Evolutionary conservation across 2,113 vertebrate genomes (phyloP).

Genomic region (Hassar affinis): DNA sequence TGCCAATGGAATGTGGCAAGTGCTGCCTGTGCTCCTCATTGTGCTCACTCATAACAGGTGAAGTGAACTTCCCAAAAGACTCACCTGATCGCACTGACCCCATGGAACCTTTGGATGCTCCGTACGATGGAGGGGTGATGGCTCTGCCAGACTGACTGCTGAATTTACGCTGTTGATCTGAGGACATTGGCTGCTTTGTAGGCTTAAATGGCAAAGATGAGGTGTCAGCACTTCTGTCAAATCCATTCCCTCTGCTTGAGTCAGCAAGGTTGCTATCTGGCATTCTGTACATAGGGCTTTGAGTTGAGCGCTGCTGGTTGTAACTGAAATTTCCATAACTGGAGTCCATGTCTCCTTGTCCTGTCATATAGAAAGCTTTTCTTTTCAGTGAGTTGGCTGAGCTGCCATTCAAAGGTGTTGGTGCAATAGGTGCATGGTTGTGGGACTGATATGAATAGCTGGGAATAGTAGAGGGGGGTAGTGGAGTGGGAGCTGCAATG

Average conservation of each 20-base stretch:
- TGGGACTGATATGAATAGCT: conserved; percentile 96
- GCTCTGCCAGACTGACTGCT: conserved; percentile 88
- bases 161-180: conserved; percentile 95
- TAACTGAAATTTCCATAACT: conserved; percentile 95
- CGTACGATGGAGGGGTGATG: conserved; percentile 89
- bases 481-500: conserved; percentile 92
- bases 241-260: conserved; percentile 89
- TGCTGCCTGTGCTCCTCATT: conserved; percentile 89
- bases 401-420: conserved; percentile 89
- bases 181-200: conserved; percentile 90
- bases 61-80: conserved; percentile 88
- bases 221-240: conserved; percentile 91
- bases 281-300: conserved; percentile 97
- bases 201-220: conserved; percentile 95
- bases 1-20: conserved; percentile 84
- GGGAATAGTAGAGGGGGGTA: conserved; percentile 89
- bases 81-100: conserved; percentile 84
- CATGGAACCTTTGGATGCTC: conserved; percentile 86
- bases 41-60: conserved; percentile 86
- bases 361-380: conserved; percentile 99
- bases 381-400: conserved; percentile 95
- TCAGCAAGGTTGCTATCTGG: conserved; percentile 90
- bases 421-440: conserved; percentile 87
- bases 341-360: conserved; percentile 96
- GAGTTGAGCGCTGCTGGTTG: conserved; percentile 95